Conservation (phyloP, 30 jellyfish, hydroid and myxozoan species). For the Catostylus mosaicus region DNA sequence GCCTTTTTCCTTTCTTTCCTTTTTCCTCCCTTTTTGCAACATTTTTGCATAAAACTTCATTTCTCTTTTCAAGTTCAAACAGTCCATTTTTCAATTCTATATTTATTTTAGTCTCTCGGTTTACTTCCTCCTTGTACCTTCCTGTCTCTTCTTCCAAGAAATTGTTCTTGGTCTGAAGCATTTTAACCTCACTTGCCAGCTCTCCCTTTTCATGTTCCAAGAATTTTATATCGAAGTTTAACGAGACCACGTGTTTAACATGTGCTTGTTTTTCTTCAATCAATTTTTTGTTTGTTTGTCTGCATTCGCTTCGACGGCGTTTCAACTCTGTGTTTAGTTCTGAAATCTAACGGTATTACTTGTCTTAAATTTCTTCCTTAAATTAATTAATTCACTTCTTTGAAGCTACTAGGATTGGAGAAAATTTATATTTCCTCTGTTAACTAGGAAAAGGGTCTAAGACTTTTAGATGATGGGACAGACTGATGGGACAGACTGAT, state of each 20-base stretch:
- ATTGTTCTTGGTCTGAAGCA: neutral
- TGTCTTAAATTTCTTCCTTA: no score
- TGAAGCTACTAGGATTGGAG: no score
- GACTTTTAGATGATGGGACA: no score
- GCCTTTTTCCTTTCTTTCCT: neutral
- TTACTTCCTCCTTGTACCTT: neutral
- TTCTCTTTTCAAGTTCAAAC: neutral
- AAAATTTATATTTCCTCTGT: no score
- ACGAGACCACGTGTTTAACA: slow-evolving; percentile 2
- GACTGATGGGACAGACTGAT: no score
- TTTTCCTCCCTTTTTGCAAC: neutral
- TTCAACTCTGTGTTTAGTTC: neutral
- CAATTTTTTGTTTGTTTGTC: neutral
- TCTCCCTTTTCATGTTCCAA: slow-evolving; percentile 10
- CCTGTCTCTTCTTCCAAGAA: neutral
- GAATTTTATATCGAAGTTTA: neutral
- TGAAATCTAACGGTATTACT: neutral
- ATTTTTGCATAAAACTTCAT: neutral
- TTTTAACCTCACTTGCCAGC: neutral
- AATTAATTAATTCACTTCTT: no score
- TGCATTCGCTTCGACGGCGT: neutral
- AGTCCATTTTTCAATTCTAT: neutral
- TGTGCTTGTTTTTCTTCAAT: slow-evolving; percentile 1
- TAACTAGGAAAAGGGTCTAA: no score
- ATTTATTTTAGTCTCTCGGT: neutral